These are phyloP conservation scores for Stichopus horrens DNA, from an alignment of 53 echinoderm and acorn worm genomes.

Conservation along the genomic window DNA sequence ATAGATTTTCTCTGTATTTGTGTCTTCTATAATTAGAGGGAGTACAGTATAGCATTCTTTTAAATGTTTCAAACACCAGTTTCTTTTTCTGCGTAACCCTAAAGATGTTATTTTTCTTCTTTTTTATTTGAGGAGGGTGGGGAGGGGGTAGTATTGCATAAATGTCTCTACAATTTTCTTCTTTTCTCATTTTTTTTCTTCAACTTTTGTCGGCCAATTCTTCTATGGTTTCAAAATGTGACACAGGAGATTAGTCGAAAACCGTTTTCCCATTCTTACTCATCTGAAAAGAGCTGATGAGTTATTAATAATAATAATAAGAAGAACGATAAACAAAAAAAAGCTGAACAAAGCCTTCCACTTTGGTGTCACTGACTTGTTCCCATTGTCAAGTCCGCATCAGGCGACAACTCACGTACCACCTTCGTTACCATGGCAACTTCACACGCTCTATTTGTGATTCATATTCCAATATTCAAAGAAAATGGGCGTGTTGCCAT, in stretches of 20 bases:
- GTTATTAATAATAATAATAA: neutral
- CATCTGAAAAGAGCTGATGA: neutral
- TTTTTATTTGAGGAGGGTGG: too few species aligned
- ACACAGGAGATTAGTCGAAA: neutral
- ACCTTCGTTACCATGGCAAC: neutral
- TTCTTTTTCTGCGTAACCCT: too few species aligned
- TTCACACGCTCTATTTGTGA: slow-evolving; percentile 12
- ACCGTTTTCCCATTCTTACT: neutral
- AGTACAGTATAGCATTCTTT: too few species aligned
- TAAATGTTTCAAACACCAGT: too few species aligned
- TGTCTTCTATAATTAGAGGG: too few species aligned
- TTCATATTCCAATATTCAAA: slow-evolving; percentile 33
- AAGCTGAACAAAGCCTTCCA: neutral
- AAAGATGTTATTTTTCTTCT: too few species aligned
- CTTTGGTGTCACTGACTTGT: neutral
- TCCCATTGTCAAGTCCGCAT: neutral
- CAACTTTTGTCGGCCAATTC: neutral
- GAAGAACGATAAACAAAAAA: neutral
- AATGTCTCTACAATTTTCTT: too few species aligned
- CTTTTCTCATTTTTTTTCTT: neutral
- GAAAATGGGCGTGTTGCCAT: slow-evolving; percentile 29
- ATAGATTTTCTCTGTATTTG: too few species aligned
- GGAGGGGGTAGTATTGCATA: too few species aligned
- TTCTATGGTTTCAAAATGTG: neutral
- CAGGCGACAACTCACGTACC: neutral